phyloP scores from a whole-genome alignment of 1,140 invertebrate species.

The Manduca sexta region DNA sequence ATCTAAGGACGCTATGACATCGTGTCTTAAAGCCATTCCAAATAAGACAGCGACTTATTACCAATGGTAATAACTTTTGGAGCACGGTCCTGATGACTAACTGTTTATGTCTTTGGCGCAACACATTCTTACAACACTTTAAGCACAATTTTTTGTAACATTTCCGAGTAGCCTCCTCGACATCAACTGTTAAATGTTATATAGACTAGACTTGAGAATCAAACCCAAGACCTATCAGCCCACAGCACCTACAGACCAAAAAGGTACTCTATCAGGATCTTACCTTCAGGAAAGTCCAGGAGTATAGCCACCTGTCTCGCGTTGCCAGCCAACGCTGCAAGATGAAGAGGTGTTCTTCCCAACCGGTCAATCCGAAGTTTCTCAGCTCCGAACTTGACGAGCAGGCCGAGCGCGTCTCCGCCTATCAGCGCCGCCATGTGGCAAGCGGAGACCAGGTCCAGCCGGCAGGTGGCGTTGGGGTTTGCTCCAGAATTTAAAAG shows the following conservation, averaged over 20 bases:
- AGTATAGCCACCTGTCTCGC: conserved; percentile 58
- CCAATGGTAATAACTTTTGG: no score
- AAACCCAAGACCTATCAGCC: neutral
- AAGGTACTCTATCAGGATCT: neutral
- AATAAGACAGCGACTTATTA: no score
- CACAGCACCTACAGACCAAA: neutral
- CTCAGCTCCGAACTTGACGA: conserved; percentile 59
- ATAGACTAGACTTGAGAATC: neutral
- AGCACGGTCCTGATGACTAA: no score
- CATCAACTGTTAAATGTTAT: neutral
- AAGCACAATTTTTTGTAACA: neutral
- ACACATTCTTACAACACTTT: neutral
- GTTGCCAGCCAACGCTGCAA: conserved; percentile 63
- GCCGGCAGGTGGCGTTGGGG: conserved; percentile 66
- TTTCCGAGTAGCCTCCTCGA: neutral
- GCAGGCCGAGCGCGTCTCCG: conserved; percentile 42
- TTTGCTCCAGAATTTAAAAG: conserved; percentile 59
- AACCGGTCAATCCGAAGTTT: conserved; percentile 49
- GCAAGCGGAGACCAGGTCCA: conserved; percentile 57
- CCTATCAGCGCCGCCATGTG: conserved; percentile 55
- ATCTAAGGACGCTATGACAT: no score
- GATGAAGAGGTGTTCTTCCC: conserved; percentile 63
- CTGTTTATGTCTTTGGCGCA: neutral
- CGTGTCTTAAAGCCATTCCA: no score
- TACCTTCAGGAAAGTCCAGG: conserved; percentile 58